These are phyloP conservation scores for Gobio gobio DNA, from an alignment of 2,113 vertebrate species.

Conservation along the genomic window DNA sequence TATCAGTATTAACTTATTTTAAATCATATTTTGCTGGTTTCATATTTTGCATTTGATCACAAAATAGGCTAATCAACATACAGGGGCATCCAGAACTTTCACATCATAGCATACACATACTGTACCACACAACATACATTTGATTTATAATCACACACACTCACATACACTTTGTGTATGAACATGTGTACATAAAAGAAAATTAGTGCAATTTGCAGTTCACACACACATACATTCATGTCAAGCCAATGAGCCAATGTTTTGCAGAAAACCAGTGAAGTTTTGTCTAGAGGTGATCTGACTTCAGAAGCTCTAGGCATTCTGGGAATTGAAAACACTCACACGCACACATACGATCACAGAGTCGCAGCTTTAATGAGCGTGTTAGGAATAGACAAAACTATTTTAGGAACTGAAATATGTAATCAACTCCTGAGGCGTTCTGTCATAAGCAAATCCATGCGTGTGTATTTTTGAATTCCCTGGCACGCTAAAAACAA, in stretches of 20 bases:
- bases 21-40: too few species aligned
- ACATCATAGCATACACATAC: too few species aligned
- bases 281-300: constrained; percentile 6
- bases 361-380: constrained; percentile 4
- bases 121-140: too few species aligned
- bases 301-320: constrained; percentile 31
- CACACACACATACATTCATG: background rate
- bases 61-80: too few species aligned
- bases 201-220: background rate
- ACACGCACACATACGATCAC: background rate
- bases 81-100: too few species aligned
- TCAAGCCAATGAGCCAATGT: background rate
- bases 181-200: background rate
- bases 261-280: background rate
- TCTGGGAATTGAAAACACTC: constrained; percentile 4
- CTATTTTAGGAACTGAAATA: constrained; percentile 52
- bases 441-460: constrained; percentile 39
- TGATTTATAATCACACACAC: too few species aligned
- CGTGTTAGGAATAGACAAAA: constrained; percentile 6
- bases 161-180: too few species aligned
- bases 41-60: too few species aligned
- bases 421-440: constrained; percentile 57
- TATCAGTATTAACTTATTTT: too few species aligned
- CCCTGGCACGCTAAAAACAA: constrained; percentile 51
- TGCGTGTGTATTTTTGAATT: constrained; percentile 53